These are phyloP conservation scores for Odocoileus hemionus DNA, from an alignment of 2,113 vertebrate genomes.

Conservation along the genomic window DNA sequence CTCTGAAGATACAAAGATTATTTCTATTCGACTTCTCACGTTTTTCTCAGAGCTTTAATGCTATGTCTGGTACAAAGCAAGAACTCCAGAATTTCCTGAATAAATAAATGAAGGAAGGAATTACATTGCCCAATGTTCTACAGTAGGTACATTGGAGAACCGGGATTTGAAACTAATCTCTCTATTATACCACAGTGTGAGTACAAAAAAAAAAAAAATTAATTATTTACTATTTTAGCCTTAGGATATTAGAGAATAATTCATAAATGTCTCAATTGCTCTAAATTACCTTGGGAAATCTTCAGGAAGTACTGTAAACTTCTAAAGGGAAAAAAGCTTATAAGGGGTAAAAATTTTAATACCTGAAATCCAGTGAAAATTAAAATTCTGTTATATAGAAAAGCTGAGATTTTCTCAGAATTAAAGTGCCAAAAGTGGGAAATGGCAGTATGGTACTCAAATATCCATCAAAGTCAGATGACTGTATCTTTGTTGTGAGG, in stretches of 20 bases:
- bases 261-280: background rate
- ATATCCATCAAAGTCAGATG: background rate
- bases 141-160: background rate
- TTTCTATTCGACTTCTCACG: background rate
- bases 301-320: background rate
- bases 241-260: background rate
- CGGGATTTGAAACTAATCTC: background rate
- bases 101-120: background rate
- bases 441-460: background rate
- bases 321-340: background rate
- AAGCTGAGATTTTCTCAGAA: background rate
- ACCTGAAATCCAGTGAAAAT: background rate
- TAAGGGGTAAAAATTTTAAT: background rate
- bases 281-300: background rate
- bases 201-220: background rate
- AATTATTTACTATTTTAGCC: background rate
- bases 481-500: background rate
- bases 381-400: background rate
- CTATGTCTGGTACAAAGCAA: background rate
- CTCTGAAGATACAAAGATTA: background rate
- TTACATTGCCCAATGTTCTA: background rate
- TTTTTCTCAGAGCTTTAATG: background rate
- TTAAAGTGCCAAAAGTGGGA: background rate
- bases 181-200: background rate
- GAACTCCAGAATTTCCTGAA: background rate